Evolutionary conservation across 2,797 vertebrate genomes (phyloP).

Genomic region (Gila robusta): DNA sequence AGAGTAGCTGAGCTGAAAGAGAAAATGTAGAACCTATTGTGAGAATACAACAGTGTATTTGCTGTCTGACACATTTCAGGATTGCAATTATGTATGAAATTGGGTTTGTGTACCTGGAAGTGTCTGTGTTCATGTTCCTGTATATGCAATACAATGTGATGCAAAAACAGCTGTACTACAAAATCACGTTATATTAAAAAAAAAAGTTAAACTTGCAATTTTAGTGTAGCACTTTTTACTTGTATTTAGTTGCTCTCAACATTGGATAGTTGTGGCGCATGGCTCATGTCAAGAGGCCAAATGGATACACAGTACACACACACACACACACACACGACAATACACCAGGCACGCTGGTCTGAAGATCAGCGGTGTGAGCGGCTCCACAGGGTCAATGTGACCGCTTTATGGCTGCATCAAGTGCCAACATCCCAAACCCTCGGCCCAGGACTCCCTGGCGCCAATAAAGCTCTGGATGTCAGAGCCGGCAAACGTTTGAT

Average conservation of each 20-base stretch:
- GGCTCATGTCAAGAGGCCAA: background rate
- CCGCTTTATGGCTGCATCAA: constrained; percentile 41
- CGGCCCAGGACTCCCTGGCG: background rate
- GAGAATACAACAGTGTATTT: background rate
- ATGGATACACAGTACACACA: background rate
- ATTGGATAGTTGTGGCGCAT: background rate
- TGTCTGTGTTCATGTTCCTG: background rate
- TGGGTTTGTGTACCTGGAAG: background rate
- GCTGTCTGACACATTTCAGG: background rate
- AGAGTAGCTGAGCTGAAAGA: background rate
- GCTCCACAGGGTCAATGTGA: constrained; percentile 15
- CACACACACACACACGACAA: background rate
- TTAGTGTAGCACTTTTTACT: background rate
- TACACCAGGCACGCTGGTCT: background rate
- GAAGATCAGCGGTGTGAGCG: constrained; percentile 38
- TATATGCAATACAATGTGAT: background rate
- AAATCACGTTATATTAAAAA: background rate
- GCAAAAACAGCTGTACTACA: background rate
- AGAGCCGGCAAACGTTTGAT: constrained; percentile 5
- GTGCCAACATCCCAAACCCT: constrained; percentile 48
- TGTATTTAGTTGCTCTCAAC: background rate
- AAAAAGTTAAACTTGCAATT: too few species aligned
- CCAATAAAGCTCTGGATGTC: constrained; percentile 14
- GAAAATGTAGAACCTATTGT: background rate
- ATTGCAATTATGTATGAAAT: background rate